A percentile compares a stretch with the other conserved stretches of the same genome.
These are phyloP conservation scores for Ochlodes sylvanus DNA, from an alignment of 2,888 invertebrate genomes.

Conservation along the genomic window DNA sequence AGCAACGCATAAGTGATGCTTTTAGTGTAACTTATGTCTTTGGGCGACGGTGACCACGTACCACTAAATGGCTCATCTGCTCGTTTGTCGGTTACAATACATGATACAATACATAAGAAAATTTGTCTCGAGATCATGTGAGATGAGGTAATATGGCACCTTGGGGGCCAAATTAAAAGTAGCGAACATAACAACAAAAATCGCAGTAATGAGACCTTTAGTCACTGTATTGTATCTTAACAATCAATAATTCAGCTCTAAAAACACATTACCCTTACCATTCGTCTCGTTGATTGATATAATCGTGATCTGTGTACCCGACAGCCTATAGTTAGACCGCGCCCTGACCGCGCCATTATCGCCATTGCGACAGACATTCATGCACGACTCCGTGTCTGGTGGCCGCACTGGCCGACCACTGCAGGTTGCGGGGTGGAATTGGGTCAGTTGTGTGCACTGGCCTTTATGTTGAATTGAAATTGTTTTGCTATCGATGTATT, in stretches of 20 bases:
- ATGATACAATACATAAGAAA: too few relatives aligned
- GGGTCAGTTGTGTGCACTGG: background rate
- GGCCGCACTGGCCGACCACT: background rate
- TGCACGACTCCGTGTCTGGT: slow-evolving; percentile 9
- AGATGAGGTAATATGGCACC: too few relatives aligned
- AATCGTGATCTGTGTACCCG: background rate
- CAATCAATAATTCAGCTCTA: background rate
- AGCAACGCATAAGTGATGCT: too few relatives aligned
- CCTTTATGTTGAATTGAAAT: background rate
- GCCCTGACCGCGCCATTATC: slow-evolving; percentile 21
- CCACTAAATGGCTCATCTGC: too few relatives aligned
- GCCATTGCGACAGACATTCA: slow-evolving; percentile 14
- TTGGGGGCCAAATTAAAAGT: too few relatives aligned
- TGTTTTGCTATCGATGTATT: background rate
- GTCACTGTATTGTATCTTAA: too few relatives aligned
- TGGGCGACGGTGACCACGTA: too few relatives aligned
- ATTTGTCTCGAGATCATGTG: too few relatives aligned
- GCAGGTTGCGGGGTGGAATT: background rate
- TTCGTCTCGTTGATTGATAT: background rate
- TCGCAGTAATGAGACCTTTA: too few relatives aligned
- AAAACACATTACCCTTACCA: background rate
- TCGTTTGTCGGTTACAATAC: too few relatives aligned
- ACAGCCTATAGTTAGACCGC: slow-evolving; percentile 8
- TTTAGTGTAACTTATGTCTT: too few relatives aligned
- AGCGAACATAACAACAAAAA: too few relatives aligned